Conservation (phyloP, 2,797 vertebrate species). For the Clarias laeviceps region DNA sequence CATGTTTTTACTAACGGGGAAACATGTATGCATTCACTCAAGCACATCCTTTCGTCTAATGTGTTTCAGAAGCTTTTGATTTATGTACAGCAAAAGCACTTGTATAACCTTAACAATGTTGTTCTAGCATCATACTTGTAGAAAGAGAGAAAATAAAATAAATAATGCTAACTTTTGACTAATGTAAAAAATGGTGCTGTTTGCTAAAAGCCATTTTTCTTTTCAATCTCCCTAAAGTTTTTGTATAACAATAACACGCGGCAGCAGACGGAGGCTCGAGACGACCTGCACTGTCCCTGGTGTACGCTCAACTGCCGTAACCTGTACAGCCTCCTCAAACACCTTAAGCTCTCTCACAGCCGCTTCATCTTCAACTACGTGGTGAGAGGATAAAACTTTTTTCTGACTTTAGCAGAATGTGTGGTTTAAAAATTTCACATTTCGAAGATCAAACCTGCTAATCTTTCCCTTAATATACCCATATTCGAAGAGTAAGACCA, state of each 20-base stretch:
- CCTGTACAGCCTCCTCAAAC: conserved; percentile 97
- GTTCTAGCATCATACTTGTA: background rate
- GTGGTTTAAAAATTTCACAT: too few species aligned
- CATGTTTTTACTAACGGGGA: background rate
- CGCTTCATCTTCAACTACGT: conserved; percentile 99
- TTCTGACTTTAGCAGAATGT: background rate
- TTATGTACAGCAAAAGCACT: background rate
- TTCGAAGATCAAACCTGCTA: too few species aligned
- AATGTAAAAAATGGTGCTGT: background rate
- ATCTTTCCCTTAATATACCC: too few species aligned
- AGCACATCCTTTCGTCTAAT: background rate
- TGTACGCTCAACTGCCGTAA: conserved; percentile 97
- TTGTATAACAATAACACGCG: conserved; percentile 97
- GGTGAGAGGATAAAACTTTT: conserved; percentile 77
- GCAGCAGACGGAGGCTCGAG: conserved; percentile 96
- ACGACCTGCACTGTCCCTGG: conserved; percentile 98
- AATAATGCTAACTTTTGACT: background rate
- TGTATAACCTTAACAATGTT: background rate
- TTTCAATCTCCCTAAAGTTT: conserved; percentile 75
- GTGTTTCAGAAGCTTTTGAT: background rate
- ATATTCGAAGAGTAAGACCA: too few species aligned
- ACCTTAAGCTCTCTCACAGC: conserved; percentile 98
- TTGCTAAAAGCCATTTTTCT: background rate
- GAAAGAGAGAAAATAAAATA: background rate
- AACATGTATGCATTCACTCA: background rate